Percentiles rank a stretch among this genome's conserved stretches.
phyloP scores from a whole-genome alignment of 2,113 vertebrate species.

The Azemiops feae region DNA sequence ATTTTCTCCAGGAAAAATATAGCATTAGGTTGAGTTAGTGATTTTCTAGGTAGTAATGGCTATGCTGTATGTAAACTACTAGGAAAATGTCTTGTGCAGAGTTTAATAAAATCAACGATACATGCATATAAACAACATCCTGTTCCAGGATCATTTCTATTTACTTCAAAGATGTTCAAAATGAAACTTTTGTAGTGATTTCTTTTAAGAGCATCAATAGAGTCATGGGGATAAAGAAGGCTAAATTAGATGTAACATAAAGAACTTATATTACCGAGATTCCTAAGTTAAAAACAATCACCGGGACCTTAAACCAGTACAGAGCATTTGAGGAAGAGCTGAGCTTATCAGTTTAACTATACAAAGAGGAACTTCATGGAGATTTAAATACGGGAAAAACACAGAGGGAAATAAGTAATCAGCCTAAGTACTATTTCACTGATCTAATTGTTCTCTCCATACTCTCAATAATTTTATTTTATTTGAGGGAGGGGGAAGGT shows the following conservation, averaged over 20 bases:
- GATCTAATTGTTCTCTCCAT: neutral
- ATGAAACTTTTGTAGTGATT: neutral
- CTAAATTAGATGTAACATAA: neutral
- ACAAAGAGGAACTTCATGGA: neutral
- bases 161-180: neutral
- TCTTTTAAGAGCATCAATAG: neutral
- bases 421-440: neutral
- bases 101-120: neutral
- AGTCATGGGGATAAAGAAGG: neutral
- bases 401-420: neutral
- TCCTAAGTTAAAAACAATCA: neutral
- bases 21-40: neutral
- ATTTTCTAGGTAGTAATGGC: neutral
- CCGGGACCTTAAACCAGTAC: neutral
- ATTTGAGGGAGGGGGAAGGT: neutral
- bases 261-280: too few species aligned
- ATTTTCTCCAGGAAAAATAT: neutral
- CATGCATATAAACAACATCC: neutral
- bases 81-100: neutral
- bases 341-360: neutral
- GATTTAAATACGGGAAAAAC: neutral
- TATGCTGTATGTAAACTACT: neutral
- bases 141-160: neutral
- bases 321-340: too few species aligned
- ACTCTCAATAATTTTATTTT: neutral